A percentile compares a stretch with the other conserved stretches of the same genome.
These are phyloP conservation scores for Lagorchestes hirsutus DNA, from an alignment of 2,797 vertebrate species.

Conservation along the genomic window DNA sequence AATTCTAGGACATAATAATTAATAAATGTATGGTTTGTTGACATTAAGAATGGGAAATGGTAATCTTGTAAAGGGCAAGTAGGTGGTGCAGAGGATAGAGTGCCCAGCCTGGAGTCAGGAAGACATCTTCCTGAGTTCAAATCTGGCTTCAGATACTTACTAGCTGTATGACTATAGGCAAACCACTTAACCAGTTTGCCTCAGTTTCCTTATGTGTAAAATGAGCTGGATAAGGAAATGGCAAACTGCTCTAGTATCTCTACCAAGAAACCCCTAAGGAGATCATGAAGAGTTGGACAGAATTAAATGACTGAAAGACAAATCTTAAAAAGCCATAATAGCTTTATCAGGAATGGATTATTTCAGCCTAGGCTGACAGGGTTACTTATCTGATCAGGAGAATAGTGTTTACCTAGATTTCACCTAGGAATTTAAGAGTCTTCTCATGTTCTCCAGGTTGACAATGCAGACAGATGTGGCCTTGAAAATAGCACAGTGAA, in stretches of 20 bases:
- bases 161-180: background rate
- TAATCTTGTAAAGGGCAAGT: background rate
- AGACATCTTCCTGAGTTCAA: background rate
- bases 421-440: background rate
- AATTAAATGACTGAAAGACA: background rate
- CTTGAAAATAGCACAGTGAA: background rate
- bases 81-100: background rate
- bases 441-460: background rate
- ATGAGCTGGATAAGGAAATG: background rate
- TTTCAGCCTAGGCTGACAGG: background rate
- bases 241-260: background rate
- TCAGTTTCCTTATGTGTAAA: background rate
- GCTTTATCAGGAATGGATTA: background rate
- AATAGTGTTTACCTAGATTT: background rate
- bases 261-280: background rate
- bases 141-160: background rate
- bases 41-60: background rate
- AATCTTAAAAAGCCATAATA: background rate
- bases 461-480: background rate
- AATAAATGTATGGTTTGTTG: background rate
- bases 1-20: background rate
- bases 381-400: background rate
- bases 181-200: background rate
- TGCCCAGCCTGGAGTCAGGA: background rate
- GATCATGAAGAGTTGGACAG: background rate